Base-by-base conservation (phyloP, 2,888 invertebrate genomes). In the Cerastoderma edule region DNA sequence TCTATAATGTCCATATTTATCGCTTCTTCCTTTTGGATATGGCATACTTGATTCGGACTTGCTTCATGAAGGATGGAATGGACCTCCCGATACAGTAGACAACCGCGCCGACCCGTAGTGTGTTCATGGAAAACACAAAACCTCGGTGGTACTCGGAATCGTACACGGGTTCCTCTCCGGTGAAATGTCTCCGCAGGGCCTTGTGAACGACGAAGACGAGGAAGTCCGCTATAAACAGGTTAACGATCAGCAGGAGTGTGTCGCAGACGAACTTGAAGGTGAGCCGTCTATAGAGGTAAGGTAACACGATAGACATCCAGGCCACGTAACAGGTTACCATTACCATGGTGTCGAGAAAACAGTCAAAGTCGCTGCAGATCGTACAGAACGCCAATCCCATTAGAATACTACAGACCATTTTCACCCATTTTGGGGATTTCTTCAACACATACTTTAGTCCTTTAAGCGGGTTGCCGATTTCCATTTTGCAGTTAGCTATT, bases 71-170 rank as follows among this genome's bases (percentile, higher is more conserved):
- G n/a, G 67, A 46, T 0, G 73, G 70, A 2, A 64, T 22, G 5
- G 78, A 78, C 22, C 44, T 56, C 19, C 39, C n/a, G n/a, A 78
- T 27, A 24, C 78, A 74, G 53, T 57, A 69, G 27, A 57, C 33
- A 13, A 74, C 67, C 16, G 67, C 56, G 39, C 64, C 50, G 19
- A 78, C 32, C 19, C 78, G 35, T 16, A 67, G 27, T 22, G 66
- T 64, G 44, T 78, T 78, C 78, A 78, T 74, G 2, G 64, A 27
- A 48, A 78, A 78, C 4, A 78, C 35, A 46, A 57, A 78, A 10
- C 70, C 73, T 28, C 73, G 69, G 19, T 78, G 78, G 32, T 73
- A 67, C 13, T 48, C 22, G 24, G 67, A 30, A 1, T 78, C 73
- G 28, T 67, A 78, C 13, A 63, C 32, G 3, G 73, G 70, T 22